Conservation (phyloP, 2,888 invertebrate species). For the Orthonevra nobilis region DNA sequence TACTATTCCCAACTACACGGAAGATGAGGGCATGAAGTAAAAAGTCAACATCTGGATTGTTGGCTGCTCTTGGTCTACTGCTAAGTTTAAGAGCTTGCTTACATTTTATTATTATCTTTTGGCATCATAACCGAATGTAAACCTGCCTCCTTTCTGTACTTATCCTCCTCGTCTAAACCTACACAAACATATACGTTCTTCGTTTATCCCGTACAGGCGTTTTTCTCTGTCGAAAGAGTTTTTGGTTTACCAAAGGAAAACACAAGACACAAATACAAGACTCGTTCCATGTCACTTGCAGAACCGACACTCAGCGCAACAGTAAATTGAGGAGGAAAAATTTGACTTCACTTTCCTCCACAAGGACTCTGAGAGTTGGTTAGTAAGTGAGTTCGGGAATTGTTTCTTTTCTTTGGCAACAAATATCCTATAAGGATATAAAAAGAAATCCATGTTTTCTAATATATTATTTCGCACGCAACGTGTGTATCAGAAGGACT, state of each 20-base stretch:
- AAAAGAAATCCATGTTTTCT: constrained; percentile 41
- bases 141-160: not conserved
- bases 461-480: constrained; percentile 6
- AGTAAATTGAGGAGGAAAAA: not conserved
- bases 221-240: constrained; percentile 45
- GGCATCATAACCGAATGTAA: constrained; percentile 55
- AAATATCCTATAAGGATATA: constrained; percentile 41
- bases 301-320: constrained; percentile 11
- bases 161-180: too few species aligned
- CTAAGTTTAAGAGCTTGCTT: constrained; percentile 50
- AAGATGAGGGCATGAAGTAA: not conserved
- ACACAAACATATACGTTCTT: too few species aligned
- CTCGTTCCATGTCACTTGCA: constrained; percentile 62
- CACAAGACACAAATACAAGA: constrained; percentile 33
- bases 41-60: constrained; percentile 48
- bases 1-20: too few species aligned
- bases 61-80: constrained; percentile 31
- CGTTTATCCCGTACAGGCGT: constrained; percentile 10
- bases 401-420: constrained; percentile 28
- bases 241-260: constrained; percentile 37
- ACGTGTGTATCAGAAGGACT: constrained; percentile 33
- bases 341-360: too few species aligned
- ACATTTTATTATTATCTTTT: constrained; percentile 50
- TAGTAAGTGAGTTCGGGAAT: not conserved
- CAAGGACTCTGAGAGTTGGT: constrained; percentile 15